These are phyloP conservation scores for Perognathus longimembris DNA, from an alignment of 2,113 vertebrate genomes.

Conservation along the genomic window DNA sequence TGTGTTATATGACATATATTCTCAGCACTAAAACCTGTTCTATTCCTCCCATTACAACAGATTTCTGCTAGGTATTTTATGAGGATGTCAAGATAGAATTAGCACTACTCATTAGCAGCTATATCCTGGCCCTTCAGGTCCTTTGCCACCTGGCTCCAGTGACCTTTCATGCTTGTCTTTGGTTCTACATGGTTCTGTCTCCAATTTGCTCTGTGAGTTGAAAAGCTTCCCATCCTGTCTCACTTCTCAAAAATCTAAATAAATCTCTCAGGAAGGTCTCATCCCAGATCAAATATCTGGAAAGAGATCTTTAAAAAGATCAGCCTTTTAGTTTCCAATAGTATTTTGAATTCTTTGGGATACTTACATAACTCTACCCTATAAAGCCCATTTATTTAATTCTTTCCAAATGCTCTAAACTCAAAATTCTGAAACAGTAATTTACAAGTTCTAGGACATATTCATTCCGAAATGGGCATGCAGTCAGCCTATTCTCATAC, in stretches of 20 bases:
- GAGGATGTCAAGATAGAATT: slow-evolving; percentile 18
- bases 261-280: neutral
- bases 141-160: neutral
- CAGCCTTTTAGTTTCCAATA: neutral
- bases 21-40: neutral
- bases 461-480: neutral
- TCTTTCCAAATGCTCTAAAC: slow-evolving; percentile 23
- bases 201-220: neutral
- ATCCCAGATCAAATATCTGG: neutral
- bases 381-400: neutral
- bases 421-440: neutral
- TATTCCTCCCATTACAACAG: neutral
- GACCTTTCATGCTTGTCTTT: neutral
- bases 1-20: neutral
- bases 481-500: neutral
- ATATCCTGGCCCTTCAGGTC: neutral
- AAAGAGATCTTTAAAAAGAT: neutral
- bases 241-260: slow-evolving; percentile 34
- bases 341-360: slow-evolving; percentile 1
- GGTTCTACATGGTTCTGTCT: neutral
- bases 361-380: slow-evolving; percentile 21
- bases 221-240: slow-evolving; percentile 13
- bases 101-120: neutral
- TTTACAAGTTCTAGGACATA: slow-evolving; percentile 23
- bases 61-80: slow-evolving; percentile 33